Evolutionary conservation across 1,140 invertebrate genomes (phyloP).

Genomic region (Euwallacea similis): DNA sequence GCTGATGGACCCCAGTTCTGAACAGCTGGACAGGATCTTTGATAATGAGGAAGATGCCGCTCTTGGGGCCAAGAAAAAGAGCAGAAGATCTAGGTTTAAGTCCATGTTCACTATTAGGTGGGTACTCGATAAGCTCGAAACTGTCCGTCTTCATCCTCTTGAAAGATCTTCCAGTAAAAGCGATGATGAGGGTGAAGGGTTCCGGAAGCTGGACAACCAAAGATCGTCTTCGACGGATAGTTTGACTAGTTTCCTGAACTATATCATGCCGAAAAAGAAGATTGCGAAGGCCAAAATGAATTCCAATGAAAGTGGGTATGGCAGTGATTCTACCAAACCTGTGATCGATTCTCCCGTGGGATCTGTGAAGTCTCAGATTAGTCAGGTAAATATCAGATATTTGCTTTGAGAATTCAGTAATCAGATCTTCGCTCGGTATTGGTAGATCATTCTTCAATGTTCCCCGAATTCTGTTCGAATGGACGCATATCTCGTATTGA

Average conservation of each 20-base stretch:
- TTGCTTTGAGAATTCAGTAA: neutral
- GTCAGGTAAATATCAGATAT: constrained; percentile 18
- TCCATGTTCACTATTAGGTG: constrained; percentile 40
- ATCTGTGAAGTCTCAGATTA: constrained; percentile 40
- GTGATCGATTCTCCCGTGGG: constrained; percentile 59
- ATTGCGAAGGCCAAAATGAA: constrained; percentile 41
- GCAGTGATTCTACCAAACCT: constrained; percentile 64
- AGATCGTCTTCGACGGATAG: constrained; percentile 43
- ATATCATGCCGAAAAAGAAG: constrained; percentile 41
- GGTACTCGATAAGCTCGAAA: neutral
- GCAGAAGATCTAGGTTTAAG: constrained; percentile 39
- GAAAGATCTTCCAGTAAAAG: constrained; percentile 46
- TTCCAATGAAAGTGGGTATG: constrained; percentile 66
- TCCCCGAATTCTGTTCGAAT: too few species aligned
- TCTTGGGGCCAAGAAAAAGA: constrained; percentile 32
- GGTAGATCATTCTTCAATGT: neutral
- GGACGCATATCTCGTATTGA: too few species aligned
- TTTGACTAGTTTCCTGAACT: constrained; percentile 42
- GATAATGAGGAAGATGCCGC: constrained; percentile 18
- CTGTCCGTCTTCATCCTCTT: neutral
- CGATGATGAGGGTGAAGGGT: constrained; percentile 43
- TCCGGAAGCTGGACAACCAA: constrained; percentile 29
- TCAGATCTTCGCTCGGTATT: neutral
- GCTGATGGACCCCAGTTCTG: constrained; percentile 43
- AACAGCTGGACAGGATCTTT: constrained; percentile 43